Evolutionary conservation across 2,888 invertebrate genomes (phyloP).

Genomic region (Ceramica pisi): DNA sequence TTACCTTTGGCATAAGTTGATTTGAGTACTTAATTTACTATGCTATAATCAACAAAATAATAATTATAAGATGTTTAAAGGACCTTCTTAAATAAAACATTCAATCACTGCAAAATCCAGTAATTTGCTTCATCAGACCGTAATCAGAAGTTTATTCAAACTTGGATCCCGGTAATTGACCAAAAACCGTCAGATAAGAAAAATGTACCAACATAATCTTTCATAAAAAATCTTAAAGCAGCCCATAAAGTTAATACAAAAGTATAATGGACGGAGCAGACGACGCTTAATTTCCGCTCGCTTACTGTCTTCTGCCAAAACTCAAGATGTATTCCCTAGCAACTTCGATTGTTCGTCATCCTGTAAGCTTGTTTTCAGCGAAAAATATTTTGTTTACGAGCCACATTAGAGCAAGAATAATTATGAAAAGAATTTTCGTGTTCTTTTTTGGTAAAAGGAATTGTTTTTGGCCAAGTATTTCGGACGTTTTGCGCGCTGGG

Average conservation of each 20-base stretch:
- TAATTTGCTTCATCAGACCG: conserved; percentile 5
- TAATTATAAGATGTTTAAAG: background rate
- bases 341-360: conserved; percentile 83
- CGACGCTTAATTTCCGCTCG: conserved; percentile 82
- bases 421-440: conserved; percentile 37
- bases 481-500: conserved; percentile 24
- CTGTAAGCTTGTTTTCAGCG: conserved; percentile 74
- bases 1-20: background rate
- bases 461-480: conserved; percentile 42
- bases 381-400: conserved; percentile 54
- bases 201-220: conserved; percentile 34
- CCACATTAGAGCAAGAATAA: conserved; percentile 41
- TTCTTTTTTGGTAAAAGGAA: conserved; percentile 43
- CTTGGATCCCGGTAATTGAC: conserved; percentile 24
- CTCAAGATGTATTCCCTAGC: conserved; percentile 55
- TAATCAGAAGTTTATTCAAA: conserved; percentile 40
- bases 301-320: conserved; percentile 63
- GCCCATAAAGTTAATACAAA: conserved; percentile 76
- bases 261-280: conserved; percentile 77
- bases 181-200: conserved; percentile 26
- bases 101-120: conserved; percentile 9
- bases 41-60: background rate
- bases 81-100: background rate
- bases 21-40: background rate
- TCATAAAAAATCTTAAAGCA: conserved; percentile 45